Evolutionary conservation across 53 echinoderm and acorn worm genomes (phyloP).

Genomic region (Apostichopus leukothele): DNA sequence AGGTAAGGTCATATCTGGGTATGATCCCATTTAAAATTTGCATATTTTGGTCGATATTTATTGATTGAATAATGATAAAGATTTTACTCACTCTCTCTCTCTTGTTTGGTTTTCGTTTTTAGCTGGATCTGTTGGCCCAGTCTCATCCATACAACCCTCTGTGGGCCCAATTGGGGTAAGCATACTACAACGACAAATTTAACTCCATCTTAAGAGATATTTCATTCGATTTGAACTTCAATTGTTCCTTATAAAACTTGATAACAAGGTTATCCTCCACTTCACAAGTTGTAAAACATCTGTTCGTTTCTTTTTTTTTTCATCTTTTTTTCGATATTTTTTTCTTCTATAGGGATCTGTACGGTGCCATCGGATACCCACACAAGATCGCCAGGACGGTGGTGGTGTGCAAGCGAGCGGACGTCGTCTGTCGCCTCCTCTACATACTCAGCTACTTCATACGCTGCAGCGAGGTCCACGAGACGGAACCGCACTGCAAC

Average conservation of each 20-base stretch:
- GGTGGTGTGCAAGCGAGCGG: constrained; percentile 79
- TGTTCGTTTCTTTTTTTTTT: too few species aligned
- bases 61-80: too few species aligned
- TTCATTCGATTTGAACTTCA: too few species aligned
- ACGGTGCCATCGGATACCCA: constrained; percentile 87
- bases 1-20: too few species aligned
- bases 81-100: neutral
- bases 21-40: too few species aligned
- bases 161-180: constrained; percentile 99
- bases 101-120: neutral
- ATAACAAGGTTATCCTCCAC: too few species aligned
- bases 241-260: too few species aligned
- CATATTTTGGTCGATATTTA: too few species aligned
- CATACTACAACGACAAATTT: neutral
- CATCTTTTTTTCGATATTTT: neutral
- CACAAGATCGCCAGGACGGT: constrained; percentile 83
- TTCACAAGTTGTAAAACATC: too few species aligned
- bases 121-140: constrained; percentile 86
- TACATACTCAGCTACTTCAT: constrained; percentile 97
- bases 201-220: too few species aligned
- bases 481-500: constrained; percentile 68
- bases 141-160: constrained; percentile 99
- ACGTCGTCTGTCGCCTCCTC: constrained; percentile 84
- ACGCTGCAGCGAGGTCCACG: constrained; percentile 94
- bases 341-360: constrained; percentile 71